phyloP scores from a whole-genome alignment of 2,888 invertebrate species.

The Galeopsomyia nigrocyanea region DNA sequence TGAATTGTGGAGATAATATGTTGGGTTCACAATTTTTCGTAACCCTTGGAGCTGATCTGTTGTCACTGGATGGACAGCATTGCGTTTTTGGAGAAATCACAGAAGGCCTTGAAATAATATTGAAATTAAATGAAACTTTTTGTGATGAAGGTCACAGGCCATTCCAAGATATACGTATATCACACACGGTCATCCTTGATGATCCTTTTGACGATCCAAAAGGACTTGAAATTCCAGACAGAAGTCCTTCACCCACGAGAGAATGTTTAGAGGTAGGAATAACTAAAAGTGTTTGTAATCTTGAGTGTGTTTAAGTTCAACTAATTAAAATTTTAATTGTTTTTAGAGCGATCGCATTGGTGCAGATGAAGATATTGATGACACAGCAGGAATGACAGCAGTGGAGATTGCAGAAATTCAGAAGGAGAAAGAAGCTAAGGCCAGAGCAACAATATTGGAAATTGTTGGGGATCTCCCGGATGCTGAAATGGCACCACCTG shows the following conservation, averaged over 20 bases:
- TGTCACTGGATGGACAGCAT: constrained; percentile 91
- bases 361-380: constrained; percentile 94
- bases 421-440: constrained; percentile 93
- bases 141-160: constrained; percentile 92
- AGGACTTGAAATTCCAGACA: constrained; percentile 81
- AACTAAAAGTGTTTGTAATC: neutral
- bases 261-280: constrained; percentile 75
- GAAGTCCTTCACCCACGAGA: constrained; percentile 90
- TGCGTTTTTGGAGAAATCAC: constrained; percentile 96
- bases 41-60: constrained; percentile 88
- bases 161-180: constrained; percentile 94
- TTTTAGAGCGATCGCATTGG: constrained; percentile 86
- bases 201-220: constrained; percentile 95
- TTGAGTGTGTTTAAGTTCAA: neutral
- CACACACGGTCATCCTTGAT: constrained; percentile 95
- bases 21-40: constrained; percentile 93
- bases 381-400: constrained; percentile 86
- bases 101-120: constrained; percentile 90
- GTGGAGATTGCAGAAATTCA: constrained; percentile 90
- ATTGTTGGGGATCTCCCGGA: constrained; percentile 98
- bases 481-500: constrained; percentile 97
- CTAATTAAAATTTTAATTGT: constrained; percentile 22
- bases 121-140: constrained; percentile 92
- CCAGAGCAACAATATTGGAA: constrained; percentile 96
- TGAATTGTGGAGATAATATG: constrained; percentile 92